phyloP scores from a whole-genome alignment of 2,888 invertebrate genomes.

The Sepiola atlantica region DNA sequence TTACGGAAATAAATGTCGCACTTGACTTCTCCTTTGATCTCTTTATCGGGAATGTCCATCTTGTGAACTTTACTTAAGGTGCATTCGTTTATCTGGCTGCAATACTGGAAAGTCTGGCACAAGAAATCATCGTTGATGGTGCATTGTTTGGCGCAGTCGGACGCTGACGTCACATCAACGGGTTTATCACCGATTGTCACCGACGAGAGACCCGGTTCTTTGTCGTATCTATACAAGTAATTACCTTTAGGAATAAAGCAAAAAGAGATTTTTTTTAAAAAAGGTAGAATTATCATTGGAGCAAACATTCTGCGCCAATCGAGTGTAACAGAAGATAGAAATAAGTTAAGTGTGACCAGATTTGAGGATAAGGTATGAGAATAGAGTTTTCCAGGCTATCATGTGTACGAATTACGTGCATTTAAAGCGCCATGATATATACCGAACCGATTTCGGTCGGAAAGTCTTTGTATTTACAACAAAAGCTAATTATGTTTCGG shows the following conservation, averaged over 20 bases:
- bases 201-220: background rate
- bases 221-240: conserved; percentile 35
- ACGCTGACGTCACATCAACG: conserved; percentile 50
- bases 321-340: too few relatives aligned
- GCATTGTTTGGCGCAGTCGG: conserved; percentile 60
- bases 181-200: conserved; percentile 2
- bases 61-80: conserved; percentile 54
- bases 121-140: conserved; percentile 50
- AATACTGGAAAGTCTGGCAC: conserved; percentile 59
- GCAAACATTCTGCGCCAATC: too few relatives aligned
- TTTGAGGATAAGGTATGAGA: too few relatives aligned
- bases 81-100: conserved; percentile 53
- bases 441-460: too few relatives aligned
- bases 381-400: too few relatives aligned
- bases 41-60: conserved; percentile 52
- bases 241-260: background rate
- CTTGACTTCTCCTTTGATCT: conserved; percentile 47
- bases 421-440: too few relatives aligned
- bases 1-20: conserved; percentile 59
- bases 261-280: background rate
- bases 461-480: too few relatives aligned
- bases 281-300: background rate
- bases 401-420: too few relatives aligned
- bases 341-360: too few relatives aligned
- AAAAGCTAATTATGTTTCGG: too few relatives aligned